Percentiles rank a stretch among this genome's conserved stretches.
phyloP scores from a whole-genome alignment of 2,113 vertebrate genomes.

The Spizaetus ornatus region DNA sequence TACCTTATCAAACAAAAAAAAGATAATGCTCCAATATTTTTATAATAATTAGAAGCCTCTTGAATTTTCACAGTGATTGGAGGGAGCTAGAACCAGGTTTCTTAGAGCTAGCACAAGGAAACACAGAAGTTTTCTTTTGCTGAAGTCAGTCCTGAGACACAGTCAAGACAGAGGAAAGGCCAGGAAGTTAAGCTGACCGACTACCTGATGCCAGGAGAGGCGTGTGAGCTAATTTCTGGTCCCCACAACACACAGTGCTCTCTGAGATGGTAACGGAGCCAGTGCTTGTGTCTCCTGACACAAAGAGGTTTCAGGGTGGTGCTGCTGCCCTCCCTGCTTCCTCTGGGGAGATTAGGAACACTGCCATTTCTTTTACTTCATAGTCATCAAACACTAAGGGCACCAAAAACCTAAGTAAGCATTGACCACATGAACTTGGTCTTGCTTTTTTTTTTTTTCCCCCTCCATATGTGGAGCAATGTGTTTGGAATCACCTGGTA shows the following conservation, averaged over 20 bases:
- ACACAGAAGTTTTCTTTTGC: neutral
- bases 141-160: neutral
- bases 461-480: rapidly evolving
- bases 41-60: neutral
- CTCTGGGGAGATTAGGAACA: neutral
- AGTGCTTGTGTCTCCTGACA: neutral
- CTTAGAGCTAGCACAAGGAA: neutral
- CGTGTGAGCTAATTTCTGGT: neutral
- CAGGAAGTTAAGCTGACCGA: neutral
- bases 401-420: neutral
- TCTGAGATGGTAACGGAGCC: neutral
- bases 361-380: neutral
- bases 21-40: neutral
- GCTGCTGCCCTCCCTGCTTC: neutral
- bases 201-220: neutral
- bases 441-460: neutral
- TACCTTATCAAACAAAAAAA: neutral
- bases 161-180: neutral
- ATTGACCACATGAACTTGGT: neutral
- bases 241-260: neutral
- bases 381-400: neutral
- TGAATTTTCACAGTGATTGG: neutral
- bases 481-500: neutral
- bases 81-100: neutral
- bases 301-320: rapidly evolving